Percentiles rank a stretch among this genome's conserved stretches.
Evolutionary conservation across 2,797 vertebrate genomes (phyloP).

Genomic region (Arnoldichthys spilopterus): DNA sequence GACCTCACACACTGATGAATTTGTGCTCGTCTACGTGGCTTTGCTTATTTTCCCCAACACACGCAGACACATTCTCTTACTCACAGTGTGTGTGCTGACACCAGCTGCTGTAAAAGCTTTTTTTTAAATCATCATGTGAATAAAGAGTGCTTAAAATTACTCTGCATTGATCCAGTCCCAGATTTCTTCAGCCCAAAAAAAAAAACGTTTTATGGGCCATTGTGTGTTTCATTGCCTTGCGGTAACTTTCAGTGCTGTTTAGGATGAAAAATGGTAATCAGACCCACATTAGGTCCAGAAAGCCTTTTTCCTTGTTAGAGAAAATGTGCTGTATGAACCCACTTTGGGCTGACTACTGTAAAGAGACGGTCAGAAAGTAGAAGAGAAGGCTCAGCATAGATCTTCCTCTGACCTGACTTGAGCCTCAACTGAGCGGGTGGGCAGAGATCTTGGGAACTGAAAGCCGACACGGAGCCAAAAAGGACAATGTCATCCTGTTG

Average conservation of each 20-base stretch:
- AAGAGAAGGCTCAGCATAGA: slow-evolving; percentile 41
- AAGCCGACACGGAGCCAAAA: not conserved
- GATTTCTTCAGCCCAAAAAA: slow-evolving; percentile 13
- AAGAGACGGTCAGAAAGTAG: slow-evolving; percentile 53
- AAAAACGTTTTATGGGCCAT: slow-evolving; percentile 33
- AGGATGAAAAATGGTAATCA: slow-evolving; percentile 63
- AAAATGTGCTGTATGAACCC: slow-evolving; percentile 53
- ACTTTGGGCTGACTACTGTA: slow-evolving; percentile 65
- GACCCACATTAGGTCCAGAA: slow-evolving; percentile 52
- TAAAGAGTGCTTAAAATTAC: not conserved
- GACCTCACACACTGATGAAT: slow-evolving; percentile 18
- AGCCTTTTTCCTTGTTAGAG: slow-evolving; percentile 31
- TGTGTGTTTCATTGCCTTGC: slow-evolving; percentile 27
- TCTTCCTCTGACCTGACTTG: slow-evolving; percentile 41
- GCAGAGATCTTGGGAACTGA: slow-evolving; percentile 40
- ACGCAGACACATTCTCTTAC: not conserved
- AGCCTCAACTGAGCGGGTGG: not conserved
- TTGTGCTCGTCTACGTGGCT: slow-evolving; percentile 4
- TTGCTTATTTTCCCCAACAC: not conserved
- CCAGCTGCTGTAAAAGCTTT: not conserved
- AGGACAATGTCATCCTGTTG: not conserved
- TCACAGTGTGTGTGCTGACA: not conserved
- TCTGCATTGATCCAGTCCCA: not conserved
- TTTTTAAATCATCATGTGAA: not conserved
- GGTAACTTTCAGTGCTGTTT: slow-evolving; percentile 61